A percentile compares a stretch with the other conserved stretches of the same genome.
phyloP scores from a whole-genome alignment of 2,113 vertebrate species.

The Rousettus leschenaultii region DNA sequence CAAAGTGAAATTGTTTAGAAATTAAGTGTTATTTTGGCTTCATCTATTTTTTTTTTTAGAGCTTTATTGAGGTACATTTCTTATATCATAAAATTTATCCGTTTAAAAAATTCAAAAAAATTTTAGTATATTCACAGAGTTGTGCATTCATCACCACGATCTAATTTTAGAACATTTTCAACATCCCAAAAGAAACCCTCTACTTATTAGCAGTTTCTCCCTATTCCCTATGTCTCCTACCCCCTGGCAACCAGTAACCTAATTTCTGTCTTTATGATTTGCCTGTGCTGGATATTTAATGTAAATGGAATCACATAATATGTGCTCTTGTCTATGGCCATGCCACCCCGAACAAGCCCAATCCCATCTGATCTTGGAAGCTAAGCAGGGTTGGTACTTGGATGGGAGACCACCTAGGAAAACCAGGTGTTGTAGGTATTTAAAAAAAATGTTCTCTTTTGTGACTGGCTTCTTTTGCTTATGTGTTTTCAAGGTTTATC shows the following conservation, averaged over 20 bases:
- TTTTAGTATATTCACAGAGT: conserved; percentile 13
- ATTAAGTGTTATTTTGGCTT: not conserved
- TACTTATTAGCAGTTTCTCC: not conserved
- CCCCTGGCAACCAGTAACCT: not conserved
- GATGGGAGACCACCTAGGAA: no score
- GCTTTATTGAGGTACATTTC: not conserved
- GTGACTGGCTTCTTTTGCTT: not conserved
- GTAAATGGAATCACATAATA: not conserved
- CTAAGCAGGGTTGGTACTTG: no score
- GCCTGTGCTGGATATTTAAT: not conserved
- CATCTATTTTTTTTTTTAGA: not conserved
- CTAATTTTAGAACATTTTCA: conserved; percentile 15
- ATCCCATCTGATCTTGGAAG: no score
- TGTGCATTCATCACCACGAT: not conserved
- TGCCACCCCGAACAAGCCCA: no score
- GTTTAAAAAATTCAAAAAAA: not conserved
- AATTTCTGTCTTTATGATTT: not conserved
- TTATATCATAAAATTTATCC: not conserved
- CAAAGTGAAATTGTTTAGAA: conserved; percentile 23
- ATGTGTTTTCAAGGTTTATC: not conserved
- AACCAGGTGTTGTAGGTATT: no score
- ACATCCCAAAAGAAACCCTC: not conserved
- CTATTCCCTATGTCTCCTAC: not conserved
- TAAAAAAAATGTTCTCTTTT: not conserved
- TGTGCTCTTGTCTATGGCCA: not conserved